phyloP scores from a whole-genome alignment of 2,797 vertebrate species.

The Pangasius larnaudii region DNA sequence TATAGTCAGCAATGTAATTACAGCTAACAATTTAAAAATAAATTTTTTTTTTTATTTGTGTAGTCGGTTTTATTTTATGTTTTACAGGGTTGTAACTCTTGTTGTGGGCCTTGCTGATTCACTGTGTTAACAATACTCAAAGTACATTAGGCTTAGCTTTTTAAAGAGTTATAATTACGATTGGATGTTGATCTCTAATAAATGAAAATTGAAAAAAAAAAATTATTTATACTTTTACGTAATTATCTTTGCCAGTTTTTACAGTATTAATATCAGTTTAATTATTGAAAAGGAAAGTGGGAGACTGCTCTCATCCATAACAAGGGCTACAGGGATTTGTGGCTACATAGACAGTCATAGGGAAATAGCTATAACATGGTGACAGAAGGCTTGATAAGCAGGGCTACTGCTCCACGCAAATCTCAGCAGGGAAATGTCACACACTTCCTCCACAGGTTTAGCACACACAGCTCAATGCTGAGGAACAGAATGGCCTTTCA shows the following conservation, averaged over 20 bases:
- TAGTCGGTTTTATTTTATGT: not conserved
- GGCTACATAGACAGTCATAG: conserved; percentile 24
- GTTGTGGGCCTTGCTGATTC: not conserved
- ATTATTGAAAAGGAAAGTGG: not conserved
- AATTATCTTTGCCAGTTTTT: not conserved
- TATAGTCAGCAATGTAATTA: not conserved
- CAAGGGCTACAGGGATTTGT: not conserved
- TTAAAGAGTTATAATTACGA: not conserved
- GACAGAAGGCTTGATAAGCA: conserved; percentile 54
- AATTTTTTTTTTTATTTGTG: not conserved
- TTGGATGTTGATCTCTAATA: not conserved
- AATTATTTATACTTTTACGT: no score
- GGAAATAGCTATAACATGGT: conserved; percentile 46
- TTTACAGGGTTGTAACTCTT: not conserved
- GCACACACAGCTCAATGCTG: conserved; percentile 25
- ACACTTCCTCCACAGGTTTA: conserved; percentile 50
- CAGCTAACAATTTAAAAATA: not conserved
- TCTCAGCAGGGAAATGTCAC: conserved; percentile 57
- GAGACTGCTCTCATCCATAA: not conserved
- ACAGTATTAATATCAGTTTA: not conserved
- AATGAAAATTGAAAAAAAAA: not conserved
- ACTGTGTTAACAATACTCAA: not conserved
- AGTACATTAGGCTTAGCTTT: not conserved
- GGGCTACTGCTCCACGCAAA: conserved; percentile 30
- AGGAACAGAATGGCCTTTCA: conserved; percentile 34